These are phyloP conservation scores for Gobionotothen gibberifrons DNA, from an alignment of 2,797 vertebrate genomes.

Conservation along the genomic window DNA sequence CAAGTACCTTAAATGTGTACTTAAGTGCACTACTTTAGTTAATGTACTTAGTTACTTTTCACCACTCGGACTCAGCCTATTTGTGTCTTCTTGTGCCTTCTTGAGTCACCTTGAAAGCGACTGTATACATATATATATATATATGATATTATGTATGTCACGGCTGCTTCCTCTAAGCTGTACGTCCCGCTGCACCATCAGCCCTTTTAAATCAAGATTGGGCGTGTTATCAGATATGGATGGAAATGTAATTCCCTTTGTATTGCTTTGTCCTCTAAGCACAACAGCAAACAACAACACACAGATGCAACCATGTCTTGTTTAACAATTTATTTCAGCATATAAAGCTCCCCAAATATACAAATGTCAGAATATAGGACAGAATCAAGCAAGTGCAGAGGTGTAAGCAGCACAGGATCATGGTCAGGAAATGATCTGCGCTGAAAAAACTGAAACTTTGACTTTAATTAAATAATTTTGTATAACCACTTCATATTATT, in stretches of 20 bases:
- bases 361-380: conserved; percentile 21
- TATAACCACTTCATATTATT: too few relatives aligned
- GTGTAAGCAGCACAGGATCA: conserved; percentile 33
- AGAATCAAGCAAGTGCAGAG: conserved; percentile 21
- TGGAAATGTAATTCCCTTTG: background rate
- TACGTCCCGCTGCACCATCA: conserved; percentile 2
- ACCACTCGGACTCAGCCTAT: too few relatives aligned
- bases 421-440: conserved; percentile 6
- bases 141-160: background rate
- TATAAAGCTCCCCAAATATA: conserved; percentile 39
- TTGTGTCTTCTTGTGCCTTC: background rate
- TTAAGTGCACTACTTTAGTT: too few relatives aligned
- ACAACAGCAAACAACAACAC: conserved; percentile 16
- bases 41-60: too few relatives aligned
- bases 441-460: too few relatives aligned
- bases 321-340: conserved; percentile 55
- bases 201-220: conserved; percentile 2
- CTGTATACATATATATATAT: background rate
- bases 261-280: background rate
- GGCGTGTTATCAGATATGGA: background rate
- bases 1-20: too few relatives aligned
- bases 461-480: too few relatives aligned
- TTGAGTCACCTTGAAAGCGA: background rate
- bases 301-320: background rate
- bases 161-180: background rate